Percentiles rank a stretch among this genome's conserved stretches.
Conservation (phyloP, 1,140 invertebrate genomes). For the Zaprionus ghesquierei region DNA sequence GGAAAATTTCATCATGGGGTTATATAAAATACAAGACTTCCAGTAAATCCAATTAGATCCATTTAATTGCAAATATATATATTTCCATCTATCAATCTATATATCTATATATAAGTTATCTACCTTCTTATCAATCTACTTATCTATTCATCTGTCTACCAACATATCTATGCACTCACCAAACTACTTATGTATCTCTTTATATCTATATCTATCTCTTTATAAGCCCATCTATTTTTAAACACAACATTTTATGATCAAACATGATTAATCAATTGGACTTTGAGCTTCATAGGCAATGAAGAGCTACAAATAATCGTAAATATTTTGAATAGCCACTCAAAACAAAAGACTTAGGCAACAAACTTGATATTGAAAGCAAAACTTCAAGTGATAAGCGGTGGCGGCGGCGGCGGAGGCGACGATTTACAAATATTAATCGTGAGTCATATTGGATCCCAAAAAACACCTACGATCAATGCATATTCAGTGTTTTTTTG, state of each 20-base stretch:
- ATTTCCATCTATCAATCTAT: not conserved
- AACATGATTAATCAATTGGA: not conserved
- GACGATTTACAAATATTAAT: not conserved
- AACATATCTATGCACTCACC: too few relatives aligned
- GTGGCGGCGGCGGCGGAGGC: too few relatives aligned
- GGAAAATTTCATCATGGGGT: not conserved
- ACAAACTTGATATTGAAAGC: slow-evolving; percentile 59
- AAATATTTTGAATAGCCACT: not conserved
- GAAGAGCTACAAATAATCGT: not conserved
- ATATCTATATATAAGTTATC: not conserved
- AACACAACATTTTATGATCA: too few relatives aligned
- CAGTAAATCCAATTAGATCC: not conserved
- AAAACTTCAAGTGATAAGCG: slow-evolving; percentile 33
- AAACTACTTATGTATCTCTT: not conserved
- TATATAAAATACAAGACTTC: not conserved
- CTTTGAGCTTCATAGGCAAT: not conserved
- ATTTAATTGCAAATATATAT: not conserved
- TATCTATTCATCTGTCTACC: not conserved
- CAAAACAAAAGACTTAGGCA: slow-evolving; percentile 67
- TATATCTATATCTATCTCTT: not conserved
- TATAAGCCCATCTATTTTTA: too few relatives aligned
- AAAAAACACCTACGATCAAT: slow-evolving; percentile 28
- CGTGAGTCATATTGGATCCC: slow-evolving; percentile 46
- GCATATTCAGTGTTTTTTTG: slow-evolving; percentile 52
- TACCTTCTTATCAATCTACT: too few relatives aligned